Conservation (phyloP, 2,888 invertebrate species). For the Plutella xylostella region DNA sequence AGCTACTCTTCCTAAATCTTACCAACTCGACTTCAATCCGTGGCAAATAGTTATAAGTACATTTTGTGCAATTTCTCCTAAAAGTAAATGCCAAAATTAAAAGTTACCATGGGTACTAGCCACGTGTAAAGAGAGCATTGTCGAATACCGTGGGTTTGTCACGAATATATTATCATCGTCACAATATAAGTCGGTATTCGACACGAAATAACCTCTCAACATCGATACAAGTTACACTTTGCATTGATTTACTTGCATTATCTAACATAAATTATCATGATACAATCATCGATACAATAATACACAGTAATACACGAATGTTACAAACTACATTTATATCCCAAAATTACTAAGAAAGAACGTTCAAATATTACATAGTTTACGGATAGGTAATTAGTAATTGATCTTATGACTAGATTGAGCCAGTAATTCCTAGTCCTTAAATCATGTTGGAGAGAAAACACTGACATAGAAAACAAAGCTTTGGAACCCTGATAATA, state of each 20-base stretch:
- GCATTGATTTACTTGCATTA: slow-evolving; percentile 37
- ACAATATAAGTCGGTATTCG: too few species aligned
- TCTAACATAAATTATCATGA: slow-evolving; percentile 40
- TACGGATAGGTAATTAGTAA: slow-evolving; percentile 50
- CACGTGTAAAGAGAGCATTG: not conserved
- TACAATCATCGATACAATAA: slow-evolving; percentile 29
- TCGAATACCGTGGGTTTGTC: too few species aligned
- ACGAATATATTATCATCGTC: too few species aligned
- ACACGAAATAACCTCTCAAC: too few species aligned
- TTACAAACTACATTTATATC: slow-evolving; percentile 38
- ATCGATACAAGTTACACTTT: slow-evolving; percentile 32
- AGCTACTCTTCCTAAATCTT: too few species aligned
- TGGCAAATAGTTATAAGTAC: too few species aligned
- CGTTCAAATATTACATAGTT: slow-evolving; percentile 39
- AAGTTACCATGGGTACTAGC: not conserved
- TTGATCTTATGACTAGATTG: slow-evolving; percentile 71
- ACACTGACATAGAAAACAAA: slow-evolving; percentile 61
- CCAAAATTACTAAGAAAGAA: slow-evolving; percentile 51
- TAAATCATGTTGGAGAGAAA: slow-evolving; percentile 42
- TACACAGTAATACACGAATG: slow-evolving; percentile 36
- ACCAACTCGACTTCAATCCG: too few species aligned
- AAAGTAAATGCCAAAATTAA: slow-evolving; percentile 49
- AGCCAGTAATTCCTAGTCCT: slow-evolving; percentile 56
- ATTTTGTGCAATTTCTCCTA: slow-evolving; percentile 57
- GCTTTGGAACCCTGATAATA: slow-evolving; percentile 47